Base-by-base conservation (phyloP, 1,140 invertebrate genomes). In the Rhagoletis pomonella region DNA sequence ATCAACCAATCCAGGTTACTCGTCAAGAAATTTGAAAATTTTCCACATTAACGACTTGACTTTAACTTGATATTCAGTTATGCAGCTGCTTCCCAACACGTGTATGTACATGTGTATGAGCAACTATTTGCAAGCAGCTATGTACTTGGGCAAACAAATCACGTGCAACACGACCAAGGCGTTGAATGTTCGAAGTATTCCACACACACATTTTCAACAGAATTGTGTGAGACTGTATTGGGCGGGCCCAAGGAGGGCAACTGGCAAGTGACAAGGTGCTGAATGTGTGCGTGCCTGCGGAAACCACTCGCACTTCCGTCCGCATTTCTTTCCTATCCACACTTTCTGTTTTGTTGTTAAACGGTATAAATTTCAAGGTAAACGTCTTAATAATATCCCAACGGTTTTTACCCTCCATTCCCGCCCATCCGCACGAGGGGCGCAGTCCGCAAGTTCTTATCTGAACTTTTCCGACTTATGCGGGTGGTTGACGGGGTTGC, bases 11-110 rank as follows among this genome's bases (percentile, higher is more conserved):
- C 7, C 47, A 29, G 50, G n/a, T 55, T 29, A n/a, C 29, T 58
- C 73, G 17, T 47, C 67, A 55, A 19, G 10, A 81, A 81, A 81
- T 81, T 81, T 81, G 50, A 81, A 55, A 81, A 81, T 81, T 81
- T 81, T 81, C 44, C 73, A 81, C 73, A 81, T 81, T 81, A 81
- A 6, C 55, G n/a, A n/a, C n/a, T 19, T 29, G 73, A 4, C n/a
- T 55, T 29, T 55, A 42, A 10, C 73, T 55, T 10, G 6, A 58
- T 58, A 5, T 81, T 3, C n/a, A 55, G 47, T 44, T 58, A 55
- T 55, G 73, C 4, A 10, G 17, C 5, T 81, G 3, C 10, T 10
- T 10, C 50, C 50, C 5, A 3, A 69, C 17, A 42, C 10, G 0
- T 9, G 29, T 29, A 1, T 29, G 29, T n/a, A 29, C 0, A 29